phyloP scores from a whole-genome alignment of 2,113 vertebrate species.

The Ochotona curzoniae region DNA sequence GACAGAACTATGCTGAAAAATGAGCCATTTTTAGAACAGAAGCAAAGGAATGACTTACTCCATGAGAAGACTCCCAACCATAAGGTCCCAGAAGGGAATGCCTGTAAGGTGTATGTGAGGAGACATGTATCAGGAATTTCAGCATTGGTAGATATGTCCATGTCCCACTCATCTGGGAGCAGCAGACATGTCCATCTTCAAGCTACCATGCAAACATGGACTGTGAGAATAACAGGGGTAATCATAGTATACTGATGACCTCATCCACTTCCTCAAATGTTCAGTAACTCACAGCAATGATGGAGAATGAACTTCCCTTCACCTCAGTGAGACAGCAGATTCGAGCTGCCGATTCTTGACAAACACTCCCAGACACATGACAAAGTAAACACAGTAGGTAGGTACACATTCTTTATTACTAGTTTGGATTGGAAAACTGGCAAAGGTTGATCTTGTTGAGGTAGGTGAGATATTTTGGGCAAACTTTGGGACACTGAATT shows the following conservation, averaged over 20 bases:
- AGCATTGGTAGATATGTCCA: neutral
- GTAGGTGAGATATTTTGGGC: neutral
- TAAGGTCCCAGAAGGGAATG: neutral
- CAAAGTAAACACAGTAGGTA: conserved; percentile 16
- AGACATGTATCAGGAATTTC: neutral
- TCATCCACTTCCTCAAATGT: neutral
- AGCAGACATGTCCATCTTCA: neutral
- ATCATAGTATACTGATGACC: neutral
- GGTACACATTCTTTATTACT: neutral
- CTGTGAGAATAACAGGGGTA: neutral
- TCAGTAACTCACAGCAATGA: neutral
- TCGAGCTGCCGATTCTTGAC: neutral
- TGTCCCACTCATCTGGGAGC: neutral
- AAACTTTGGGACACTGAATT: neutral
- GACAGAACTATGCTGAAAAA: neutral
- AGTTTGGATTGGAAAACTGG: neutral
- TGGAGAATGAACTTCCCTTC: neutral
- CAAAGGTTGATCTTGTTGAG: neutral
- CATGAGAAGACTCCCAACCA: neutral
- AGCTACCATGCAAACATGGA: neutral
- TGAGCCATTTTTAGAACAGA: neutral
- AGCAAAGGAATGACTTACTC: neutral
- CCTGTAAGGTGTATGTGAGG: neutral
- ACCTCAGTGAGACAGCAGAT: neutral
- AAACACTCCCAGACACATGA: neutral